Conservation (phyloP, 2,797 vertebrate genomes). For the Mormyrus hasselquistii region DNA sequence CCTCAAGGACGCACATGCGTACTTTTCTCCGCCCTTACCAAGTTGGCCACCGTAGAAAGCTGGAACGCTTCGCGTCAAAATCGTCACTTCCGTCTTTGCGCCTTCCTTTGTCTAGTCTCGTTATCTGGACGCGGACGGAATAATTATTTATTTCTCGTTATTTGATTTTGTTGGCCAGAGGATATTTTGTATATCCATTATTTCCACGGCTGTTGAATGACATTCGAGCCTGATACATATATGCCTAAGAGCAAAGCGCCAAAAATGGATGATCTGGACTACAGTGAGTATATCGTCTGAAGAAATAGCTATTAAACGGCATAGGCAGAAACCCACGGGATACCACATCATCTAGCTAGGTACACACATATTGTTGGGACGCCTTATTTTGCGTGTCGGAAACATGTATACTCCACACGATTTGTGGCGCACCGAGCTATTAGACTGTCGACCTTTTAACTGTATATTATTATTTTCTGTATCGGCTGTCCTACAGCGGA, state of each 20-base stretch:
- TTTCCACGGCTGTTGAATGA: slow-evolving; percentile 67
- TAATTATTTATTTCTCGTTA: slow-evolving; percentile 51
- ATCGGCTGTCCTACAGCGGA: neutral
- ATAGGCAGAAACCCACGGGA: neutral
- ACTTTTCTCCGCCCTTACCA: slow-evolving; percentile 29
- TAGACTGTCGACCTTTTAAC: neutral
- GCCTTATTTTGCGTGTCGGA: neutral
- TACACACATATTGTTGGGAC: neutral
- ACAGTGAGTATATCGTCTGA: slow-evolving; percentile 62
- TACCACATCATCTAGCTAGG: neutral
- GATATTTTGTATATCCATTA: slow-evolving; percentile 68
- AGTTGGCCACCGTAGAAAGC: slow-evolving; percentile 28
- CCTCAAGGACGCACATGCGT: neutral
- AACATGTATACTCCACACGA: neutral
- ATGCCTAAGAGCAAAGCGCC: slow-evolving; percentile 81
- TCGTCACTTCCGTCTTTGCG: slow-evolving; percentile 56
- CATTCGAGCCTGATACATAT: slow-evolving; percentile 74
- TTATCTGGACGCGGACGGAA: slow-evolving; percentile 46
- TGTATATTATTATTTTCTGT: neutral
- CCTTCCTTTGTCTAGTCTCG: slow-evolving; percentile 66
- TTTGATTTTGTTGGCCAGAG: slow-evolving; percentile 35
- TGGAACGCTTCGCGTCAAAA: slow-evolving; percentile 3
- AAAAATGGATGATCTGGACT: slow-evolving; percentile 79
- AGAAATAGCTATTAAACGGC: slow-evolving; percentile 1
- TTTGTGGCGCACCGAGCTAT: neutral